Conservation (phyloP, 2,113 vertebrate genomes). For the Orycteropus afer region DNA sequence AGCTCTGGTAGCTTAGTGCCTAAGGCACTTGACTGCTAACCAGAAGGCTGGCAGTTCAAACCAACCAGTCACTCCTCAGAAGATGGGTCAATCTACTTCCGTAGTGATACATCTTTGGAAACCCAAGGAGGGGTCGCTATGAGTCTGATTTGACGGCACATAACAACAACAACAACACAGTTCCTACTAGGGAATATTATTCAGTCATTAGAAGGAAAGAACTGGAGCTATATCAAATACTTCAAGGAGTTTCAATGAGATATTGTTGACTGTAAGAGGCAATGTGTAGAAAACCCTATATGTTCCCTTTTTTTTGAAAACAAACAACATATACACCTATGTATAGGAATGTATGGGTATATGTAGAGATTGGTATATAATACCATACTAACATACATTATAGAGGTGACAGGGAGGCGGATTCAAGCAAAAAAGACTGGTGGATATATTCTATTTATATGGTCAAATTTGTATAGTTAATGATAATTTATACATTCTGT, state of each 20-base stretch:
- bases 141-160: too few species aligned
- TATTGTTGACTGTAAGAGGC: neutral
- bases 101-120: too few species aligned
- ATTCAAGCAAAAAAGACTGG: neutral
- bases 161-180: too few species aligned
- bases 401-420: neutral
- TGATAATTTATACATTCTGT: neutral
- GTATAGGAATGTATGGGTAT: neutral
- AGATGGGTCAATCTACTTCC: too few species aligned
- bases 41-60: too few species aligned
- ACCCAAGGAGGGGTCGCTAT: too few species aligned
- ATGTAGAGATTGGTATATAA: neutral
- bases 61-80: too few species aligned
- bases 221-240: neutral
- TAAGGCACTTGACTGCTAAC: too few species aligned
- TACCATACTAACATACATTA: neutral
- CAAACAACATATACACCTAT: neutral
- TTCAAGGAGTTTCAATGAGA: neutral
- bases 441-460: neutral
- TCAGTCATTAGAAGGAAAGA: too few species aligned
- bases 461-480: neutral
- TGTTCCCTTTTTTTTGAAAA: neutral
- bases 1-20: too few species aligned
- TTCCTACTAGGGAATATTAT: too few species aligned
- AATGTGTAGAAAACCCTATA: neutral